A percentile compares a stretch with the other conserved stretches of the same genome.
phyloP scores from a whole-genome alignment of 2,797 vertebrate species.

The Myotis myotis region DNA sequence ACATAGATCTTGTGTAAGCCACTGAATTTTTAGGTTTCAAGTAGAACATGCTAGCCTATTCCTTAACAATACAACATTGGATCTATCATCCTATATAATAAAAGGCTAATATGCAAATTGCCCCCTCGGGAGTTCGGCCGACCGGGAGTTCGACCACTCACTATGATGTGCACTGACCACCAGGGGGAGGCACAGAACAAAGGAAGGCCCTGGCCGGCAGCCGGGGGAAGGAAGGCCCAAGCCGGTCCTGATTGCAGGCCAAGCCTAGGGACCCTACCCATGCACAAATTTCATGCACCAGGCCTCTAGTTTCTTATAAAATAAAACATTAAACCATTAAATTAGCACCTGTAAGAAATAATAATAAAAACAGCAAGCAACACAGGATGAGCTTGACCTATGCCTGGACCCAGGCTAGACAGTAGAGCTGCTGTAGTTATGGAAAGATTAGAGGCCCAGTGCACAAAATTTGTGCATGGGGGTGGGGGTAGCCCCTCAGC shows the following conservation, averaged over 20 bases:
- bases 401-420: no score
- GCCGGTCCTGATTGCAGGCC: no score
- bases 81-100: background rate
- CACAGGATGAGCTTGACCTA: rapidly evolving
- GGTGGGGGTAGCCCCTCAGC: no score
- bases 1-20: background rate
- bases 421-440: background rate
- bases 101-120: background rate
- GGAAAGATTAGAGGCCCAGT: background rate
- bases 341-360: background rate
- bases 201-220: no score
- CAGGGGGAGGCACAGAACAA: no score
- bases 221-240: no score
- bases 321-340: background rate
- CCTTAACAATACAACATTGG: background rate
- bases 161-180: no score
- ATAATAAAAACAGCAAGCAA: background rate
- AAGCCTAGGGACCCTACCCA: no score
- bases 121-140: no score
- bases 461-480: no score
- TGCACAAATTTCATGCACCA: no score
- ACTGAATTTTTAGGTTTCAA: background rate
- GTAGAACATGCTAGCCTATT: background rate
- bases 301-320: background rate
- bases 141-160: no score